A percentile compares a stretch with the other conserved stretches of the same genome.
phyloP scores from a whole-genome alignment of 2,888 invertebrate genomes.

The Apamea crenata region DNA sequence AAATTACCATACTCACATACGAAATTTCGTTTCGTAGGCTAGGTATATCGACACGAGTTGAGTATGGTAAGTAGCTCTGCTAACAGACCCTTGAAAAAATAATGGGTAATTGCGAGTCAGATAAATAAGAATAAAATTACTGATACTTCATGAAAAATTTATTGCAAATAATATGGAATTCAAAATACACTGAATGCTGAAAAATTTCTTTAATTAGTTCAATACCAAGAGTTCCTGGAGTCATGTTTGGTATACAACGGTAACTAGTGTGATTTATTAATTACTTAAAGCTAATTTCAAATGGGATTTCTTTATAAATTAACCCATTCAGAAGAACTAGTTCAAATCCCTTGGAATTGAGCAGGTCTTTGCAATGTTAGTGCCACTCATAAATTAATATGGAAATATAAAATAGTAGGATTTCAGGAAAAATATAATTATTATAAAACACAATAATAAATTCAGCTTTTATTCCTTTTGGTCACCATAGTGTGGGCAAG shows the following conservation, averaged over 20 bases:
- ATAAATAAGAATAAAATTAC: slow-evolving; percentile 19
- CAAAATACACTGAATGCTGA: slow-evolving; percentile 55
- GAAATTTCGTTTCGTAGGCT: no score
- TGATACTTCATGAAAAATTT: slow-evolving; percentile 63
- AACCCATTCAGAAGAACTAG: slow-evolving; percentile 18
- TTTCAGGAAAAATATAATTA: slow-evolving; percentile 17
- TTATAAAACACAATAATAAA: slow-evolving; percentile 27
- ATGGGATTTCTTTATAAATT: slow-evolving; percentile 16
- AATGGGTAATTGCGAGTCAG: not conserved
- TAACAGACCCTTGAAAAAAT: no score
- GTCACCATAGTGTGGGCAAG: slow-evolving; percentile 48
- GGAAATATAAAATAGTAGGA: slow-evolving; percentile 8
- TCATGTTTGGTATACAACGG: slow-evolving; percentile 31
- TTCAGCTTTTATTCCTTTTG: slow-evolving; percentile 49
- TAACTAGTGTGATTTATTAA: slow-evolving; percentile 22
- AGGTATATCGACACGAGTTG: no score
- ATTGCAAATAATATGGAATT: slow-evolving; percentile 60
- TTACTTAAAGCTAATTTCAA: slow-evolving; percentile 27
- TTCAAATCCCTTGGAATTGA: slow-evolving; percentile 24
- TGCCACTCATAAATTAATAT: slow-evolving; percentile 27
- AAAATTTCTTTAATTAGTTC: slow-evolving; percentile 47
- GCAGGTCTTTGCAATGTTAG: slow-evolving; percentile 14
- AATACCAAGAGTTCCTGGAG: slow-evolving; percentile 57
- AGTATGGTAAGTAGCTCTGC: no score
- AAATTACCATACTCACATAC: no score